phyloP scores from a whole-genome alignment of 2,888 invertebrate species.

The Drosophila melanocephala region DNA sequence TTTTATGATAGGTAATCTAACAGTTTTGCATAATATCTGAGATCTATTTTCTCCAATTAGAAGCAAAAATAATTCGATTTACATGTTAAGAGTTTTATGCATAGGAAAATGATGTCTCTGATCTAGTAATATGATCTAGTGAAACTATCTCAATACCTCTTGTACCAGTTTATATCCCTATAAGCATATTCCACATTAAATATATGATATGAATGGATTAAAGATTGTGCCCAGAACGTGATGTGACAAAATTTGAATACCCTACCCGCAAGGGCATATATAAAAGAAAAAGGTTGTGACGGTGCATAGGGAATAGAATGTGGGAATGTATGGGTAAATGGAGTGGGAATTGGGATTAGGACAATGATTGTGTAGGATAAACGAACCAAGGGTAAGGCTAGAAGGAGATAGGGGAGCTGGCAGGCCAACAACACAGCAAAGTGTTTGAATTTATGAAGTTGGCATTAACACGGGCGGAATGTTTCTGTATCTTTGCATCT shows the following conservation, averaged over 20 bases:
- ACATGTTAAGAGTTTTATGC: not conserved
- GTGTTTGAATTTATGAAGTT: constrained; percentile 69
- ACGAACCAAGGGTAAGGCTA: not conserved
- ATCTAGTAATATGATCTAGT: not conserved
- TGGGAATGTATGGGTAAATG: constrained; percentile 24
- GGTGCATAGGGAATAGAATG: not conserved
- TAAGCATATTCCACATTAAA: not conserved
- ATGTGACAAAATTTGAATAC: constrained; percentile 34
- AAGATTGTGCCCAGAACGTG: constrained; percentile 3
- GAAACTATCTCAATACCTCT: not conserved
- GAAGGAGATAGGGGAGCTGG: no score
- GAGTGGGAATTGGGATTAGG: constrained; percentile 60
- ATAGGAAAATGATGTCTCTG: not conserved
- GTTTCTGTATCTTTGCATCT: constrained; percentile 53
- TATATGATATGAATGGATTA: not conserved
- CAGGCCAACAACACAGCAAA: constrained; percentile 19
- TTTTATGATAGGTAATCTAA: not conserved
- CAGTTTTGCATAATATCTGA: not conserved
- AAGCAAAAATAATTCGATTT: not conserved
- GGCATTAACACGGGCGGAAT: constrained; percentile 33
- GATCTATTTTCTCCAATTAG: no score
- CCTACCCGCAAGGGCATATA: not conserved
- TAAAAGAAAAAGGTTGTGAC: not conserved
- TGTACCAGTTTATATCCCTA: not conserved
- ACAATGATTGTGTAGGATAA: constrained; percentile 45